Conservation (phyloP, 2,113 vertebrate species). For the Poicephalus gulielmi region DNA sequence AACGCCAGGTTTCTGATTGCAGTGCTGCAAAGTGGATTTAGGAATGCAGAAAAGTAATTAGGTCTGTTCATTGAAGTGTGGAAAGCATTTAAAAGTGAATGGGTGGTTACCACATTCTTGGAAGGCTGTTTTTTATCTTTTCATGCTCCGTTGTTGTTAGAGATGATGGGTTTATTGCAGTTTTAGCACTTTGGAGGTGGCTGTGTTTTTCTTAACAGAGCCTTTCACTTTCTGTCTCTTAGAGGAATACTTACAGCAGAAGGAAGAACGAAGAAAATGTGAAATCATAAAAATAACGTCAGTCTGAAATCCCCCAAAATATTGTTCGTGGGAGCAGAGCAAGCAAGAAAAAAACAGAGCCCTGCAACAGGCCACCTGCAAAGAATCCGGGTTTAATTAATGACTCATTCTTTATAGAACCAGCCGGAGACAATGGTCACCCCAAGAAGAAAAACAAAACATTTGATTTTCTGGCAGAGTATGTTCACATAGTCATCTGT, state of each 20-base stretch:
- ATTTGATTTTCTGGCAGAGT: slow-evolving; percentile 41
- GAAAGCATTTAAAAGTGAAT: slow-evolving; percentile 99
- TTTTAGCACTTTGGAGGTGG: slow-evolving; percentile 93
- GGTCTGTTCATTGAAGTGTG: slow-evolving; percentile 95
- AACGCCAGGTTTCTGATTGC: slow-evolving; percentile 94
- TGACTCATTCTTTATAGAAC: slow-evolving; percentile 68
- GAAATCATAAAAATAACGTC: slow-evolving; percentile 51
- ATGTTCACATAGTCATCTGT: slow-evolving; percentile 49
- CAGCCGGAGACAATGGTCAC: slow-evolving; percentile 70
- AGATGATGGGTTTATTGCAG: slow-evolving; percentile 98
- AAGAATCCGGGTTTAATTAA: slow-evolving; percentile 76
- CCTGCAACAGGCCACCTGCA: slow-evolving; percentile 62
- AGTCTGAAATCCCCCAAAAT: slow-evolving; percentile 44
- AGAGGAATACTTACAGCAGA: slow-evolving; percentile 63
- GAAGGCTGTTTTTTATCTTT: slow-evolving; percentile 89
- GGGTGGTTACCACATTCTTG: slow-evolving; percentile 92
- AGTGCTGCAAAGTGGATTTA: slow-evolving; percentile 87
- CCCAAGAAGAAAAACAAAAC: slow-evolving; percentile 70
- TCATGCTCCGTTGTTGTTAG: slow-evolving; percentile 90
- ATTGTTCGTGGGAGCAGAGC: slow-evolving; percentile 61
- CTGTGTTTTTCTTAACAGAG: slow-evolving; percentile 78
- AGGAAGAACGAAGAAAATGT: slow-evolving; percentile 64
- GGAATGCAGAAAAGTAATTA: slow-evolving; percentile 96
- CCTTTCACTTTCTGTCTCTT: slow-evolving; percentile 74
- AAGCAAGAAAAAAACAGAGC: slow-evolving; percentile 54